Evolutionary conservation across 2,797 vertebrate species (phyloP).

Genomic region (Falco columbarius): DNA sequence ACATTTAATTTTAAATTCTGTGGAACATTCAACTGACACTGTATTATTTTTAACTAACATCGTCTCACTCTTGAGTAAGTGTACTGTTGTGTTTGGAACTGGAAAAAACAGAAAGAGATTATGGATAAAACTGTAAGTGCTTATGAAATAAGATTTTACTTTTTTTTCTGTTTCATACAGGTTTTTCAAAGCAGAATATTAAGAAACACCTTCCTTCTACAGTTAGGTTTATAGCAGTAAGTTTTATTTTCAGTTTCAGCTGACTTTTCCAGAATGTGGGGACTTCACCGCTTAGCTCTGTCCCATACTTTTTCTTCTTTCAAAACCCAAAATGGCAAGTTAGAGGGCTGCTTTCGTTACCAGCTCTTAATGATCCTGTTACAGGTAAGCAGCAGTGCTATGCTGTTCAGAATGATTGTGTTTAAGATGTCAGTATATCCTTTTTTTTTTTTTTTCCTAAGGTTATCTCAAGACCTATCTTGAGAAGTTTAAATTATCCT

Average conservation of each 20-base stretch:
- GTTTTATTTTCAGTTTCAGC: neutral
- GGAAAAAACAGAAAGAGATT: neutral
- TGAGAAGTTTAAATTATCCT: neutral
- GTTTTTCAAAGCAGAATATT: neutral
- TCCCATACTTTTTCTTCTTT: neutral
- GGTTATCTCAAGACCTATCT: neutral
- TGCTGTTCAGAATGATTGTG: neutral
- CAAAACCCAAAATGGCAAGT: neutral
- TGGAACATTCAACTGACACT: conserved; percentile 10
- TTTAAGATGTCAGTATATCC: neutral
- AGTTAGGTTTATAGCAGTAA: neutral
- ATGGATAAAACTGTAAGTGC: neutral
- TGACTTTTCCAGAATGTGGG: neutral
- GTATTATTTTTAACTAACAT: conserved; percentile 46
- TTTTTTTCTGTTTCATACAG: neutral
- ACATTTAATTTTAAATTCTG: conserved; percentile 39
- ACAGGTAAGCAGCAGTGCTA: neutral
- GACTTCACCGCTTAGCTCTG: neutral
- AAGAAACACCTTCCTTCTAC: neutral
- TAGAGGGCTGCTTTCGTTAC: neutral
- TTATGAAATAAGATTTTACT: neutral
- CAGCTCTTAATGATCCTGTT: neutral
- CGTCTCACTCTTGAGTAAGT: neutral
- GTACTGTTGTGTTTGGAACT: neutral
- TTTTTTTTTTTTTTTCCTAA: neutral